Base-by-base conservation (phyloP, 2,888 invertebrate species). In the Rhyacophila evoluta region DNA sequence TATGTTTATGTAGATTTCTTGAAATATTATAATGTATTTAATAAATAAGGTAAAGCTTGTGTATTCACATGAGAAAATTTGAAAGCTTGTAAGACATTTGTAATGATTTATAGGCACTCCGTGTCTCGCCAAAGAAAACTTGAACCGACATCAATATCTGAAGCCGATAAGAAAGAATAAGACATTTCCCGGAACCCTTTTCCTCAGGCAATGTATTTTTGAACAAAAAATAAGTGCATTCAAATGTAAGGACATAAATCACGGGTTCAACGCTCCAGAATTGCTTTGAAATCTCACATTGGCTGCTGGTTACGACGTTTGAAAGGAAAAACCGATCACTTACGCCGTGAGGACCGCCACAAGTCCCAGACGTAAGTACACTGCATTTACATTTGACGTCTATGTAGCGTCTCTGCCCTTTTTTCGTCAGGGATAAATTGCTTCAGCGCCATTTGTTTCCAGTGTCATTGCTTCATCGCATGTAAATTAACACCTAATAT, bases 291-390 rank as follows among this genome's bases (percentile, higher is more conserved):
- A 74, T 79, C 79, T 70, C 39, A 72, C 79, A 77, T 78, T 76
- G 79, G 80, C 76, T 78, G 78, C 81, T 81, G 81, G 73, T 71
- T 77, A 71, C 77, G 81, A 80, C 81, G 74, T 76, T 67, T 81
- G 80, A 81, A 81, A 78, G 78, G 81, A 80, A 78, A 79, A 80
- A 78, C 79, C 80, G 81, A 81, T 81, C 81, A 81, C 81, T 79
- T 81, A 75, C 75, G 77, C 74, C 33, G 75, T 55, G 78, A 78
- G 75, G 75, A 77, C 79, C 74, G 74, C 33, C 55, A 55, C 55
- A 55, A 55, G 55, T 55, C 55, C 19, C 55, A 19, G 55, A 55
- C 55, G 55, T 55, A 55, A 55, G 55, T 55, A 55, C 55, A 55
- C 55, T 73, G 25, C 73, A 37, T 67, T 38, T 73, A 73, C 72